Base-by-base conservation (phyloP, 1,140 invertebrate species). In the Plodia interpunctella region DNA sequence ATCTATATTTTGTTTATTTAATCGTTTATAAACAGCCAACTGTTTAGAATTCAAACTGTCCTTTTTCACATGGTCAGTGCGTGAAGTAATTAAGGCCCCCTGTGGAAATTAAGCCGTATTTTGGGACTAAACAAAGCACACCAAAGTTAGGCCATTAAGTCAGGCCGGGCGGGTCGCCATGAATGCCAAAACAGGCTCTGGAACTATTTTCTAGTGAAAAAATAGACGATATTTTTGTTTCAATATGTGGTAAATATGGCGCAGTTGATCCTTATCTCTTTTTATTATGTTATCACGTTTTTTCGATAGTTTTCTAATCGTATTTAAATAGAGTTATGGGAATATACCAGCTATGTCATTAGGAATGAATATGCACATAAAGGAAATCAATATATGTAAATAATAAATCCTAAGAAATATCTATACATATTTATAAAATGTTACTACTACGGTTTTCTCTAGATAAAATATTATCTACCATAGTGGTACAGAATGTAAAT, bases 61-160 rank as follows among this genome's bases (percentile, higher is more conserved):
- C 59, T 56, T 64, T 60, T 65, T 65, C 54, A 57, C 58, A 55
- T 59, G 44, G 65, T 68, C 59, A 63, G 49, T 56, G 56, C 49
- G 51, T 59, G 53, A 53, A 60, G 59, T 65, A 64, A 65, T 65
- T 62, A 57, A 51, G 56, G 52, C 30, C 49, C 57, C 56, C 59
- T 52, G 28, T 53, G 63, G 64, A 62, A 68, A 68, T 68, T 68
- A 68, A 65, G 62, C 66, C 60, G 66, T 65, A 61, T 68, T 68
- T 60, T 57, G 62, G 66, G 53, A 52, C 60, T 44, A 59, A 68
- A 68, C 62, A 68, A 60, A 68, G 62, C 59, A 32, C 30, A 3
- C 49, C 38, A 65, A 68, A 68, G 66, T 68, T 68, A 62, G 51
- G 20, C 59, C 62, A 68, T 68, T 68, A 68, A 57, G 59, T 52